Evolutionary conservation across 2,113 vertebrate species (phyloP), one percentile per base, ranked within the genome.

Genomic region (Indri indri): DNA sequence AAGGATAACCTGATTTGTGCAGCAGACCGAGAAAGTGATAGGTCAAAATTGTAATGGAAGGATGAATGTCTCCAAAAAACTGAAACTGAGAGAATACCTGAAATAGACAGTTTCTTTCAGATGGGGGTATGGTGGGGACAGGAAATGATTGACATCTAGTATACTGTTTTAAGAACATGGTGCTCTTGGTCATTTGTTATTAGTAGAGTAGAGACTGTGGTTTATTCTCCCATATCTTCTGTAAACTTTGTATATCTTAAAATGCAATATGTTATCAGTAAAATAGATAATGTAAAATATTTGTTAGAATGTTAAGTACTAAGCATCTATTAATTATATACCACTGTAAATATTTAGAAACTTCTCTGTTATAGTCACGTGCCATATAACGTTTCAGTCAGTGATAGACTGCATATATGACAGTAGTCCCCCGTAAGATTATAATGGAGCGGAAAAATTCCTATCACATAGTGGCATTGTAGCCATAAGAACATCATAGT

Each of bases 261-360:
- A 93, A 71, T 81, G 50, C 8, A 52, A 6, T 90, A 68, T 86
- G 18, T 74, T 95, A 52, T 22, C 42, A 88, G 25, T 81, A 71
- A 77, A 93, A 74, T 68, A 88, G 42, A 79, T 85, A 79, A 11
- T 88, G 8, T 73, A 68, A 77, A 93, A 52, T 87, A 89, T 54
- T 93, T 90, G 40, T 83, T 79, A 74, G 27, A 54, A 52, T 86
- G 42, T 63, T 82, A 77, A 83, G 37, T 88, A 57, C 7, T 81
- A 95, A 96, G 10, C 18, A 54, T 50, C 88, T 86, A 54, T 54
- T 54, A 54, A 30, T 95, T 90, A 88, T 74, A 71, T 4, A 70
- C 6, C 27, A 71, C 81, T 92, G 34, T 94, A 90, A 80, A 68
- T 80, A 95, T 79, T 96, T 81, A 74, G 47, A 79, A 95, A 95